Evolutionary conservation across 2,113 vertebrate species (phyloP).

Genomic region (Carlito syrichta): DNA sequence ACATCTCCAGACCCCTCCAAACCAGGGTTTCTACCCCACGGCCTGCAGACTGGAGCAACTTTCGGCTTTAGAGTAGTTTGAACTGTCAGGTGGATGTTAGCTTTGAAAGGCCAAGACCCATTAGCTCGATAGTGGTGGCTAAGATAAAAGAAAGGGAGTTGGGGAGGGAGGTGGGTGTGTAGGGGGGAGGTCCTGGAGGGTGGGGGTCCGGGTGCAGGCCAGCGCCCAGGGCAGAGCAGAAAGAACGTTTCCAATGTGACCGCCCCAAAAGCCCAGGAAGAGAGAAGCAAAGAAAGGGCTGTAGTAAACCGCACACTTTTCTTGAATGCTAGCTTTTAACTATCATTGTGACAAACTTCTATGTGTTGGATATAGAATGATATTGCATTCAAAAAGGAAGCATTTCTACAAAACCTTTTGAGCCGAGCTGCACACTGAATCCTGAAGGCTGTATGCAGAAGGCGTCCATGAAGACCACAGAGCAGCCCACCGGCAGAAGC

Average conservation of each 20-base stretch:
- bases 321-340: neutral
- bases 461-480: too few relatives aligned
- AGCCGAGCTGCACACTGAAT: too few relatives aligned
- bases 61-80: neutral
- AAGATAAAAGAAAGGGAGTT: neutral
- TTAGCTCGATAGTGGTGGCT: neutral
- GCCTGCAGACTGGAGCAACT: neutral
- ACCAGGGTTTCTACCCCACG: neutral
- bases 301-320: rapidly evolving
- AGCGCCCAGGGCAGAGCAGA: too few relatives aligned
- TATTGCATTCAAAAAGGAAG: rapidly evolving
- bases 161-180: neutral
- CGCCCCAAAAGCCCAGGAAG: neutral
- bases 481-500: neutral
- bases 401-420: neutral
- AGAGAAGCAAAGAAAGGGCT: neutral
- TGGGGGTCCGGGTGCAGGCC: too few relatives aligned
- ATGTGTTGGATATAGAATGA: rapidly evolving
- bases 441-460: too few relatives aligned
- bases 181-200: neutral
- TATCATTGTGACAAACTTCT: rapidly evolving
- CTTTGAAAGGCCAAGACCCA: neutral
- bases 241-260: neutral
- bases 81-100: neutral
- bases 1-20: neutral